Evolutionary conservation across 2,888 invertebrate species (phyloP), one percentile per base, ranked within the genome.

Genomic region (Sphaeridia pumilis): DNA sequence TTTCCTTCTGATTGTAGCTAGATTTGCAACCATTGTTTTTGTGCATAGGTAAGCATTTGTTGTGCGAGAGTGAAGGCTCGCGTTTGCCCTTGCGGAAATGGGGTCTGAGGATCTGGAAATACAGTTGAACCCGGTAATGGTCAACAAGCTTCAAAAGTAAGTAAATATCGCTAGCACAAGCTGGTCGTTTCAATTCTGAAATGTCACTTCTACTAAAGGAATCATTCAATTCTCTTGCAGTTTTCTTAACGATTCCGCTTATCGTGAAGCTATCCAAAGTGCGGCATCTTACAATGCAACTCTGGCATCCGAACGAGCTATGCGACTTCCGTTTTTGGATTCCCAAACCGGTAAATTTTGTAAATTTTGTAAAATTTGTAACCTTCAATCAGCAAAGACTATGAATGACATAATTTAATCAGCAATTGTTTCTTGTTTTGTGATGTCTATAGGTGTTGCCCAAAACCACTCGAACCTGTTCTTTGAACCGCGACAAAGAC

Each of bases 291-390:
- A 88, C 70, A 95, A 95, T 72, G 86, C 88, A 58, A 76, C 90
- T 74, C 72, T 95, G 74, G 87, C 89, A 72, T 81, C 88, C 61
- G 94, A 95, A 74, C 78, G 94, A 61, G 81, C 89, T 64, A 78
- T 92, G 72, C 79, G 94, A 60, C 82, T 94, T 78, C 95, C 95
- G 25, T 95, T 94, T 70, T 78, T 95, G 66, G 95, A 95, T 73
- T 89, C 90, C 17, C 93, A 94, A 72, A 94, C 93, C 62, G 92
- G 88, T 79, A 69, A 71, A 49, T 27, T 25, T n/a, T n/a, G n/a
- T 14, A 42, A 41, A 38, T n/a, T n/a, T n/a, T n/a, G n/a, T n/a
- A n/a, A n/a, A n/a, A n/a, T n/a, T n/a, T n/a, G n/a, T n/a, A n/a
- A n/a, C n/a, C n/a, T n/a, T n/a, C n/a, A n/a, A n/a, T n/a, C n/a